Evolutionary conservation across 2,797 vertebrate genomes (phyloP).

Genomic region (Paguma larvata): DNA sequence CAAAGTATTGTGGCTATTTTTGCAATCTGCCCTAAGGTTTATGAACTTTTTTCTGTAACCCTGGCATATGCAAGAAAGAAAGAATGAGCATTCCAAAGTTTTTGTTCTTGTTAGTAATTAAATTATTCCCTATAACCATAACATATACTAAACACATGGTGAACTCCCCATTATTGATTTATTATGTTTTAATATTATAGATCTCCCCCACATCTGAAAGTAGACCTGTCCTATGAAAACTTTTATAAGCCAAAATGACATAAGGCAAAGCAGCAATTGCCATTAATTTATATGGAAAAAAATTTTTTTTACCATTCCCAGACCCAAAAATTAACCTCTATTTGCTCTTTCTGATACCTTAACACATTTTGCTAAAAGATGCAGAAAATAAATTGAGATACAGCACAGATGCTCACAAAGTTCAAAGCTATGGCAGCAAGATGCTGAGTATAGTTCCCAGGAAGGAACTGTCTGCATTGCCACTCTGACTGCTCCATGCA

Average conservation of each 20-base stretch:
- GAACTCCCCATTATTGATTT: background rate
- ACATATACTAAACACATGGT: background rate
- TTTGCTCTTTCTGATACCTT: background rate
- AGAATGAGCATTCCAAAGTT: slow-evolving; percentile 80
- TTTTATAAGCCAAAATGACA: background rate
- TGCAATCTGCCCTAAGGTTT: background rate
- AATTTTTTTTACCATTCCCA: background rate
- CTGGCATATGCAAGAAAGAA: slow-evolving; percentile 81
- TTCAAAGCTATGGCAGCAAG: background rate
- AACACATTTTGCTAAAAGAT: background rate
- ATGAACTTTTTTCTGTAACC: slow-evolving; percentile 84
- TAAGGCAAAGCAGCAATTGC: background rate
- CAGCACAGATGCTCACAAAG: background rate
- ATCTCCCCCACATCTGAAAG: background rate
- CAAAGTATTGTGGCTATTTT: slow-evolving; percentile 9
- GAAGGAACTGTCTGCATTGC: background rate
- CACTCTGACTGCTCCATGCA: background rate
- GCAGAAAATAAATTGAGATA: background rate
- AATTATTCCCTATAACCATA: slow-evolving; percentile 28
- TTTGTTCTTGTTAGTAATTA: slow-evolving; percentile 59
- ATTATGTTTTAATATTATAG: slow-evolving; percentile 47
- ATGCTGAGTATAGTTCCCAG: background rate
- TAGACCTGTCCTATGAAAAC: background rate
- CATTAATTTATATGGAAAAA: background rate
- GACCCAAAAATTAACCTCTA: background rate